A percentile compares a stretch with the other conserved stretches of the same genome.
Conservation (phyloP, 2,888 invertebrate species). For the Nomada goodeniana region DNA sequence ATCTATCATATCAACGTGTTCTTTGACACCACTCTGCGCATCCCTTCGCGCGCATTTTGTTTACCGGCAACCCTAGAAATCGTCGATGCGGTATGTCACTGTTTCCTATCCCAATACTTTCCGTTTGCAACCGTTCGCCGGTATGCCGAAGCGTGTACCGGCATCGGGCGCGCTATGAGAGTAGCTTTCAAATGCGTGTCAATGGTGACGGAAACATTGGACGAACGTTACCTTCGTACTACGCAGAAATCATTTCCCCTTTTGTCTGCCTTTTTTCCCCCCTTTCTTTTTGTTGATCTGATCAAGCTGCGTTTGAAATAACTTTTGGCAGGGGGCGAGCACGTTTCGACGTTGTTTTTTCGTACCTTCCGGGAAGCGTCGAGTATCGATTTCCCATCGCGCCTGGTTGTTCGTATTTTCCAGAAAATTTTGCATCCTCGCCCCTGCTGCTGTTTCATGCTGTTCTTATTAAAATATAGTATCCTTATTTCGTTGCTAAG, state of each 20-base stretch:
- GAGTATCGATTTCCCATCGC: constrained; percentile 33
- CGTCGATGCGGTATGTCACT: constrained; percentile 33
- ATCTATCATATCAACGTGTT: constrained; percentile 29
- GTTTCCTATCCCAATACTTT: not conserved
- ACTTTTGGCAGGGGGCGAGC: not conserved
- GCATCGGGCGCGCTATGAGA: not conserved
- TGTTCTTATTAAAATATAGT: not conserved
- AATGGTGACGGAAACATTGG: constrained; percentile 35
- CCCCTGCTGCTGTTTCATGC: not conserved
- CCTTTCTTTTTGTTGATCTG: no score
- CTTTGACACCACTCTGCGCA: constrained; percentile 51
- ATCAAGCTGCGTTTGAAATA: not conserved
- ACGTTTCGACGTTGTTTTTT: not conserved
- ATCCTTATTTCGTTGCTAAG: not conserved
- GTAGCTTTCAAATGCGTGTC: not conserved
- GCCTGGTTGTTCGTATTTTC: constrained; percentile 11
- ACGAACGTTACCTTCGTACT: not conserved
- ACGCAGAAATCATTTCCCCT: not conserved
- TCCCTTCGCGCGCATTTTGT: constrained; percentile 56
- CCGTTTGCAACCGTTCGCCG: not conserved
- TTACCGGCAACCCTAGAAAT: constrained; percentile 42
- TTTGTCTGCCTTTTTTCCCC: no score
- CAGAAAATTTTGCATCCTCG: not conserved
- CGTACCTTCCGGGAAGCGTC: not conserved
- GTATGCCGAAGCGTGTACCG: not conserved